Base-by-base conservation (phyloP, 2,888 invertebrate genomes). In the Chymomyza amoena region DNA sequence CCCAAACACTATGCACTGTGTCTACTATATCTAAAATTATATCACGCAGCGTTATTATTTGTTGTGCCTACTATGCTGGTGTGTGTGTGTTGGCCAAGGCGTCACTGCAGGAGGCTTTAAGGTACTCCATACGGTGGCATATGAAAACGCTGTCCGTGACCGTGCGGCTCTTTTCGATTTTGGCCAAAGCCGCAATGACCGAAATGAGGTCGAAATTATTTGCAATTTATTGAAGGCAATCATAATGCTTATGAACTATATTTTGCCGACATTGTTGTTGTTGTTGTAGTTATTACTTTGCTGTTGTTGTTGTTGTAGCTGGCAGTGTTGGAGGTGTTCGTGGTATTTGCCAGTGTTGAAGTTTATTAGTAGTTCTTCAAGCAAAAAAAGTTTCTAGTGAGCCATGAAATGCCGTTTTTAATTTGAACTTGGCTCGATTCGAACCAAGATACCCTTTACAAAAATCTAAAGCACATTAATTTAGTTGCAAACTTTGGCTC, bases 221-320 rank as follows among this genome's bases (percentile, higher is more conserved):
- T 85, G 89, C 89, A 85, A 85, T 85, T 89, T 85, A 85, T 85
- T 88, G 84, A 85, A 89, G 88, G 89, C 89, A 89, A 88, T 89
- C 84, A 87, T 74, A 83, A 79, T 87, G 89, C 87, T 88, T 87
- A 88, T 87, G 83, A 84, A 73, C 77, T 79, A 73, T 71, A 79
- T 76, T 78, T 78, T 66, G 71, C 70, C 70, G 39, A 45, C 39
- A 72, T 81, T 72, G 72, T 64, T 71, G 66, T 69, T 45, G 39
- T 36, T 36, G 25, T 25, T 25, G 25, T 25, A 25, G 36, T 36
- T 36, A 36, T 36, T 36, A 36, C 13, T 7, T 66, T 69, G 70
- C 67, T 56, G 59, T 51, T 45, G 45, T 57, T 59, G 70, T 57
- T 32, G 66, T 15, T 25, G 25, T 60, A 54, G 64, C 18, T 39